These are phyloP conservation scores for Panurus biarmicus DNA, from an alignment of 2,113 vertebrate species.

Conservation along the genomic window DNA sequence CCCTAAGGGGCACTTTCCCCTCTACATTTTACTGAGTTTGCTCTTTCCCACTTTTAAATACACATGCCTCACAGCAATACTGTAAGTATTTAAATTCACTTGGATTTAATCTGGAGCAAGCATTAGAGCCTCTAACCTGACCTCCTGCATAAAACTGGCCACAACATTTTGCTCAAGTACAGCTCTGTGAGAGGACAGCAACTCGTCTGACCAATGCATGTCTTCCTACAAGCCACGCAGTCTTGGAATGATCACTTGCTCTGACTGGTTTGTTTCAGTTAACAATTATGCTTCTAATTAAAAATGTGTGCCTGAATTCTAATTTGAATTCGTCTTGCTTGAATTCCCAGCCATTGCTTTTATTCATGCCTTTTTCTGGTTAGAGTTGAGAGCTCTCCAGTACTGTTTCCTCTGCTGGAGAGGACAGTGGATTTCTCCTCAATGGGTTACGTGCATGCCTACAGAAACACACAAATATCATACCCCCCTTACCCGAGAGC, in stretches of 20 bases:
- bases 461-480: not conserved
- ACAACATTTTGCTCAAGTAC: not conserved
- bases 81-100: not conserved
- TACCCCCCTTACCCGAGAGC: not conserved
- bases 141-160: not conserved
- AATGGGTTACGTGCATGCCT: fast-evolving
- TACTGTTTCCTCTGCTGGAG: not conserved
- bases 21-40: not conserved
- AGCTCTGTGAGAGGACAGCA: not conserved
- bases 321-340: not conserved
- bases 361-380: not conserved
- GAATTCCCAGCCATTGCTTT: not conserved
- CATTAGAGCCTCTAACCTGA: not conserved
- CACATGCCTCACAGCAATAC: not conserved
- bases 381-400: not conserved
- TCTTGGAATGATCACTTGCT: not conserved
- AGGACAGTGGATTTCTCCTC: not conserved
- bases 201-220: fast-evolving
- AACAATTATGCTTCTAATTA: not conserved
- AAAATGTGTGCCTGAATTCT: not conserved
- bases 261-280: not conserved
- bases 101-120: not conserved
- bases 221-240: not conserved
- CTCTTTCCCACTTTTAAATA: not conserved
- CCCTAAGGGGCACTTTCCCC: not conserved